These are phyloP conservation scores for Cynopterus sphinx DNA, from an alignment of 2,797 vertebrate species.

Conservation along the genomic window DNA sequence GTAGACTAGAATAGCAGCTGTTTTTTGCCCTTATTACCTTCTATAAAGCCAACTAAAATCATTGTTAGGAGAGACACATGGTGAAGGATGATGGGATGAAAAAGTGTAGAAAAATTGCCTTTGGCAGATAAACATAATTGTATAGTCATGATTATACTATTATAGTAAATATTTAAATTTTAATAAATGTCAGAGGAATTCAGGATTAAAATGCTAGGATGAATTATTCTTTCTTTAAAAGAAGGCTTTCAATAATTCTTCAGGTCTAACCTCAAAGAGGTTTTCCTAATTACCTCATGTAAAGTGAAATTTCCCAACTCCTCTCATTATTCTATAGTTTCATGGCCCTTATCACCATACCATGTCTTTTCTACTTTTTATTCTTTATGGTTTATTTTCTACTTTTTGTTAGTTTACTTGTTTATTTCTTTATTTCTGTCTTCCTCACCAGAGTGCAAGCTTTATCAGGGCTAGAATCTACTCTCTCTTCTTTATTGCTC, in stretches of 20 bases:
- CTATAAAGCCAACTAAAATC: background rate
- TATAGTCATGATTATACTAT: background rate
- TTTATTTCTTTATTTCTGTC: background rate
- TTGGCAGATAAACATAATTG: background rate
- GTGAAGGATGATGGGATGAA: background rate
- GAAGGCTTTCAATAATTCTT: background rate
- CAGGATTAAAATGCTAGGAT: background rate
- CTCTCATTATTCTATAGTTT: background rate
- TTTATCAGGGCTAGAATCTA: background rate
- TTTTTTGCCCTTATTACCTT: background rate
- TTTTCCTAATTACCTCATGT: background rate
- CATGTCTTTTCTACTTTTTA: background rate
- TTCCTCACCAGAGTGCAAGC: background rate
- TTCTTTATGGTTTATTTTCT: background rate
- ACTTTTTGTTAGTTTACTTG: background rate
- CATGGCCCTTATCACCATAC: background rate
- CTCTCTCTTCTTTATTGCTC: background rate
- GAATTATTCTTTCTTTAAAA: slow-evolving; percentile 12
- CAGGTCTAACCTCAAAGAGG: background rate
- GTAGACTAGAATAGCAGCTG: background rate
- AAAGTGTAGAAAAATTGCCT: background rate
- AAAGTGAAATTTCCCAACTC: background rate
- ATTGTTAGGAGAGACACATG: background rate
- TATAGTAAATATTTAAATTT: slow-evolving; percentile 35
- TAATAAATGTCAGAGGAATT: background rate